phyloP scores from a whole-genome alignment of 2,888 invertebrate genomes.

The Oegoconia quadripuncta region DNA sequence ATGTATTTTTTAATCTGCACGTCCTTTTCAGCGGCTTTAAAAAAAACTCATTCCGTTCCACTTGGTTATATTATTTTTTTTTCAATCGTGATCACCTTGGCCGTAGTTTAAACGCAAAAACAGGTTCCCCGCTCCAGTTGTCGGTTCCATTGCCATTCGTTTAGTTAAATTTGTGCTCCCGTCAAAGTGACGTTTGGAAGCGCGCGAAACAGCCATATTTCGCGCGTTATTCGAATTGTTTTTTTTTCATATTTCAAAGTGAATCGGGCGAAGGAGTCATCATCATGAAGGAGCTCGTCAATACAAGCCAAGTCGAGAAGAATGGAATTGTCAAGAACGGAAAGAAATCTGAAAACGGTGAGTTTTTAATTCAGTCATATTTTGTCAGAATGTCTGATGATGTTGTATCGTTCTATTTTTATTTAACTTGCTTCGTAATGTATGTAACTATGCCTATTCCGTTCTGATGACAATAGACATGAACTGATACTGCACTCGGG shows the following conservation, averaged over 20 bases:
- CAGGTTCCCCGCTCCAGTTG: conserved; percentile 45
- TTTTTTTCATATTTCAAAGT: conserved; percentile 19
- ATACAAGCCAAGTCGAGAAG: conserved; percentile 45
- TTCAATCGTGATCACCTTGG: conserved; percentile 55
- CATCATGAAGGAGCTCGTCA: conserved; percentile 61
- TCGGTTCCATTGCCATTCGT: conserved; percentile 43
- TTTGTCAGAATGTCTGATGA: too few species aligned
- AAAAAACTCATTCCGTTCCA: conserved; percentile 18
- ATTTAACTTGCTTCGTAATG: too few species aligned
- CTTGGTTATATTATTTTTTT: conserved; percentile 31
- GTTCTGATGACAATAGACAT: too few species aligned
- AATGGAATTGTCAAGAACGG: conserved; percentile 59
- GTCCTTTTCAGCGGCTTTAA: conserved; percentile 16
- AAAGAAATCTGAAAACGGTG: conserved; percentile 51
- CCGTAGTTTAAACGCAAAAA: conserved; percentile 44
- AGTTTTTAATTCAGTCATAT: conserved; percentile 27
- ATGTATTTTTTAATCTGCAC: conserved; percentile 3
- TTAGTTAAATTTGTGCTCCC: conserved; percentile 33
- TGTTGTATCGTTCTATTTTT: background rate
- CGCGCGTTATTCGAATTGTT: conserved; percentile 22
- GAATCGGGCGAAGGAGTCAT: conserved; percentile 15
- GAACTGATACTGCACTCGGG: too few species aligned
- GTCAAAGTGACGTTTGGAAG: conserved; percentile 69
- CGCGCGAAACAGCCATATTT: conserved; percentile 46
- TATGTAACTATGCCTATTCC: too few species aligned